phyloP scores from a whole-genome alignment of 2,888 invertebrate genomes.

The Acleris literana region DNA sequence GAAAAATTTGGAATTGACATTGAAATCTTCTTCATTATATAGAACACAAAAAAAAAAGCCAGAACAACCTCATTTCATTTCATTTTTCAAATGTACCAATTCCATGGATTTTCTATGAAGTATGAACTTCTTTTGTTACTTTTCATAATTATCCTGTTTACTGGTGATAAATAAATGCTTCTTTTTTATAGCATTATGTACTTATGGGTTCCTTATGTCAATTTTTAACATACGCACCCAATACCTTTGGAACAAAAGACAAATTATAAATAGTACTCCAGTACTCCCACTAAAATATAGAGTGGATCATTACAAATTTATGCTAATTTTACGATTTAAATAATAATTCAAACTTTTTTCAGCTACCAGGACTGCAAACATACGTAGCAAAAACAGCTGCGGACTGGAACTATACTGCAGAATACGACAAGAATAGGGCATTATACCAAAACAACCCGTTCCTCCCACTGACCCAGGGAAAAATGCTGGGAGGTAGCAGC shows the following conservation, averaged over 20 bases:
- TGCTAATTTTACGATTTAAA: not conserved
- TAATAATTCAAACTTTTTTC: not conserved
- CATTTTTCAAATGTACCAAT: too few species aligned
- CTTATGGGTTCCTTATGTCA: too few species aligned
- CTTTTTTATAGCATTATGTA: too few species aligned
- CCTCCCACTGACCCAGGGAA: constrained; percentile 41
- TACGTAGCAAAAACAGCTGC: not conserved
- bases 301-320: not conserved
- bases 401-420: constrained; percentile 25
- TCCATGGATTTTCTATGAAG: too few species aligned
- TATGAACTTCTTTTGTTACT: too few species aligned
- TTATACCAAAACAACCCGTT: constrained; percentile 36
- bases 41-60: too few species aligned
- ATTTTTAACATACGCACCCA: too few species aligned
- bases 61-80: too few species aligned
- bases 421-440: constrained; percentile 15
- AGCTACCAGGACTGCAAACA: constrained; percentile 23
- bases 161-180: too few species aligned
- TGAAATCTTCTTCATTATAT: too few species aligned
- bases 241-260: not conserved
- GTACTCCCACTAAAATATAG: not conserved
- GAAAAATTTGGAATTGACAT: too few species aligned
- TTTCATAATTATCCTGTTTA: too few species aligned
- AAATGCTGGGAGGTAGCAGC: constrained; percentile 46
- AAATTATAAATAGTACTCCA: not conserved